A percentile compares a stretch with the other conserved stretches of the same genome.
Evolutionary conservation across 2,113 vertebrate genomes (phyloP).

Genomic region (Gavialis gangeticus): DNA sequence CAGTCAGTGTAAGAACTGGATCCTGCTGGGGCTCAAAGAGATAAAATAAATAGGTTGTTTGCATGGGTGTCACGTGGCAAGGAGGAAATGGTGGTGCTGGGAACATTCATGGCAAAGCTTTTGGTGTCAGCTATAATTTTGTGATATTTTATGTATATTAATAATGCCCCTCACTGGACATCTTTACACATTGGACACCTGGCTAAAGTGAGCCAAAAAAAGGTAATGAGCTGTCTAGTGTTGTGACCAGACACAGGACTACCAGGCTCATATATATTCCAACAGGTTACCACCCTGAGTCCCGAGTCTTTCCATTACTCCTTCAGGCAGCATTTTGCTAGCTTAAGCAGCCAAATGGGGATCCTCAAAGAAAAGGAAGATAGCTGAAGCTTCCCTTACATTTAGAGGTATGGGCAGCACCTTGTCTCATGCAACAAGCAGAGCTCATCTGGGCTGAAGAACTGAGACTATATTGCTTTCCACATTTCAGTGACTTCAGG

Average conservation of each 20-base stretch:
- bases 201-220: neutral
- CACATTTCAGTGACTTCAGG: neutral
- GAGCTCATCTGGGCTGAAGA: neutral
- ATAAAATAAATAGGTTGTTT: constrained; percentile 17
- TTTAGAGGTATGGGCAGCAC: too few relatives aligned
- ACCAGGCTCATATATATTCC: neutral
- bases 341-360: too few relatives aligned
- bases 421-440: neutral
- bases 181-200: neutral
- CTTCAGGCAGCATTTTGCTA: neutral
- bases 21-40: neutral
- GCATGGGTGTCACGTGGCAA: neutral
- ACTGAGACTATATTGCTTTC: neutral
- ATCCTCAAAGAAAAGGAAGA: neutral
- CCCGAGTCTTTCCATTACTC: accelerated
- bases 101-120: accelerated
- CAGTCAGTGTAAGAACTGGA: neutral
- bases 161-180: neutral
- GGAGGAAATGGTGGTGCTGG: neutral
- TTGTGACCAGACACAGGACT: neutral
- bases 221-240: neutral
- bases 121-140: neutral
- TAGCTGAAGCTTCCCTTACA: neutral
- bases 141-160: neutral
- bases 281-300: neutral